Evolutionary conservation across 37 sponge, comb jelly and placozoan species (phyloP).

Genomic region (Aplysina aerophoba): DNA sequence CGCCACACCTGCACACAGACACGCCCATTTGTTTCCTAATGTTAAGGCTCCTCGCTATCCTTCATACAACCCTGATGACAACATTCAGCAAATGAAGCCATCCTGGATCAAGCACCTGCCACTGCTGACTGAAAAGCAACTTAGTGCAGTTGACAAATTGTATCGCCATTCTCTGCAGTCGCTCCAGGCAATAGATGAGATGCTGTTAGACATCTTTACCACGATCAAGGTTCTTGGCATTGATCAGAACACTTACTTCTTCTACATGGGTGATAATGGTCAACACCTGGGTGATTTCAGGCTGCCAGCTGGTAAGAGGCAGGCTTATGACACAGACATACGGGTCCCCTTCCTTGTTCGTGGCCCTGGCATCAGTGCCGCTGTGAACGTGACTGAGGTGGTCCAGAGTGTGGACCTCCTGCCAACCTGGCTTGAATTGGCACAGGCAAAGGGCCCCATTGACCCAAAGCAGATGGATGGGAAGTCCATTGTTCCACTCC

Average conservation of each 20-base stretch:
- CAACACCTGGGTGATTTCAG: conserved; percentile 76
- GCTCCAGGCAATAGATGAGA: conserved; percentile 75
- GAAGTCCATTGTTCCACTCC: conserved; percentile 52
- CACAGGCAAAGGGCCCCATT: conserved; percentile 15
- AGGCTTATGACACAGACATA: conserved; percentile 76
- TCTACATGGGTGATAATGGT: conserved; percentile 82
- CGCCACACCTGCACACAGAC: conserved; percentile 61
- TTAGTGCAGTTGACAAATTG: conserved; percentile 48
- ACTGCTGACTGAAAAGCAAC: conserved; percentile 31
- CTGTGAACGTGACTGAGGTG: conserved; percentile 51
- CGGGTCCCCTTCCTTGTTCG: conserved; percentile 67
- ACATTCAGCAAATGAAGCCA: conserved; percentile 65
- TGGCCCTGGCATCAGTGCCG: conserved; percentile 69
- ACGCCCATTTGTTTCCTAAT: conserved; percentile 59
- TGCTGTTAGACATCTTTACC: conserved; percentile 44
- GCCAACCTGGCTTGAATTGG: conserved; percentile 73
- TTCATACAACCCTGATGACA: conserved; percentile 67
- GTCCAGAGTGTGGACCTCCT: conserved; percentile 68
- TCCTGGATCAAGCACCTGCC: conserved; percentile 70
- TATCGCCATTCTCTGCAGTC: conserved; percentile 58
- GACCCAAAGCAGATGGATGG: conserved; percentile 56
- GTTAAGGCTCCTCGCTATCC: conserved; percentile 59
- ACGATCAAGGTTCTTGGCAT: conserved; percentile 41
- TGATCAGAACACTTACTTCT: conserved; percentile 61
- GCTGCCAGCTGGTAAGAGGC: conserved; percentile 73